Base-by-base conservation (phyloP, 1,140 invertebrate genomes). In the Tachypleus tridentatus region DNA sequence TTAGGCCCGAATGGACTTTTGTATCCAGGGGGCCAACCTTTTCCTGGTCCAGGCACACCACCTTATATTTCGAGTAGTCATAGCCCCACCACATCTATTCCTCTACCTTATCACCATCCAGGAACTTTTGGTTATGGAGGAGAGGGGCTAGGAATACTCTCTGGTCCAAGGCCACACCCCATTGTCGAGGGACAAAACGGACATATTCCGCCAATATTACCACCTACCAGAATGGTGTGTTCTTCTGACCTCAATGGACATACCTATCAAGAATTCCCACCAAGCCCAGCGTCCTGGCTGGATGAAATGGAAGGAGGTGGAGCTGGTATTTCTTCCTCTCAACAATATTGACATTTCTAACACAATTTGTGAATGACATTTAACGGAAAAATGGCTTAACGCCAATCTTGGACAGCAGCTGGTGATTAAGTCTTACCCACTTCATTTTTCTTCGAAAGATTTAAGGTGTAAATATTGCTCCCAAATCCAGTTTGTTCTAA, bases 251-350 rank as follows among this genome's bases (percentile, higher is more conserved):
- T n/a, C 53, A 66, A 29, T 29, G 29, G 29, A 29, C 29, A 29
- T 29, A 82, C 85, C 65, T 93, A 92, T 74, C 89, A 89, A 0
- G 91, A 93, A 73, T 93, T 93, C 77, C 91, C 91, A 29, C 90
- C 91, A 6, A 92, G 89, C 70, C 91, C 91, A 0, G 91, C 93
- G 72, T 93, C 90, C 4, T 93, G 90, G 90, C 82, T 93, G 48
- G 89, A 89, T 57, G 90, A 93, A 72, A 82, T 78, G 65, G 76
- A 77, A 51, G 72, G 73, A 4, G 73, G 74, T 53, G 72, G 29
- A 29, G 29, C 29, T 29, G 29, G 29, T 29, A 29, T 29, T 2
- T 29, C 29, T 29, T 29, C 29, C 29, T 29, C 29, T 29, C 29
- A 29, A 29, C 29, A 29, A 29, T 29, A 29, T 29, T 29, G 29